Percentiles rank a stretch among this genome's conserved stretches.
phyloP scores from a whole-genome alignment of 2,888 invertebrate genomes.

The Drosophila lacicola region DNA sequence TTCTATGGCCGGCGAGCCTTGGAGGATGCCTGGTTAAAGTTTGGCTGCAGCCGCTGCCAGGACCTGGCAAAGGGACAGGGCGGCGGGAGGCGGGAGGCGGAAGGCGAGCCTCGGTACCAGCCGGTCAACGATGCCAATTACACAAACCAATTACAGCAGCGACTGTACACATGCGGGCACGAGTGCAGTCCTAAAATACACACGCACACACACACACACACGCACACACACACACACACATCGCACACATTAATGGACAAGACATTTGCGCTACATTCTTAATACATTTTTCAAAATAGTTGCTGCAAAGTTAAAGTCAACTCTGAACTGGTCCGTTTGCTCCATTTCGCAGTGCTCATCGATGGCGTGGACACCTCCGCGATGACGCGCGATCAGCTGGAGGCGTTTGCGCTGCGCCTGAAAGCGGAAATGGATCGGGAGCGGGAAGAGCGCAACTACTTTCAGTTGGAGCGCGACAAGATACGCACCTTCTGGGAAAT shows the following conservation, averaged over 20 bases:
- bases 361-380: slow-evolving; percentile 96
- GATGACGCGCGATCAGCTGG: slow-evolving; percentile 96
- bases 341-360: slow-evolving; percentile 87
- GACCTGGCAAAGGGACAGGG: neutral
- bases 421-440: slow-evolving; percentile 97
- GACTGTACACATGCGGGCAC: slow-evolving; percentile 66
- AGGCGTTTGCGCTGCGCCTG: slow-evolving; percentile 93
- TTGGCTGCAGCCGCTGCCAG: slow-evolving; percentile 13
- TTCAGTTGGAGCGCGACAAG: slow-evolving; percentile 97
- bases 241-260: slow-evolving; percentile 16
- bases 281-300: slow-evolving; percentile 64
- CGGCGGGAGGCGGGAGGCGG: neutral
- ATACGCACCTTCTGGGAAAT: slow-evolving; percentile 98
- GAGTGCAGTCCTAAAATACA: slow-evolving; percentile 39
- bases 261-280: slow-evolving; percentile 45
- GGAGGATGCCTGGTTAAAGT: slow-evolving; percentile 13
- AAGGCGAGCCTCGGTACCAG: slow-evolving; percentile 56
- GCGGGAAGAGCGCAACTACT: slow-evolving; percentile 97
- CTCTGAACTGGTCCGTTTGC: neutral
- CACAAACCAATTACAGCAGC: slow-evolving; percentile 78
- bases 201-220: slow-evolving; percentile 1
- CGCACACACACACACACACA: neutral
- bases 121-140: slow-evolving; percentile 78
- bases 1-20: slow-evolving; percentile 48
- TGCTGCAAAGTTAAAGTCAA: slow-evolving; percentile 32